A percentile compares a stretch with the other conserved stretches of the same genome.
These are phyloP conservation scores for Paragorgia papillata DNA, from an alignment of 92 coral and sea anemone genomes.

Conservation along the genomic window DNA sequence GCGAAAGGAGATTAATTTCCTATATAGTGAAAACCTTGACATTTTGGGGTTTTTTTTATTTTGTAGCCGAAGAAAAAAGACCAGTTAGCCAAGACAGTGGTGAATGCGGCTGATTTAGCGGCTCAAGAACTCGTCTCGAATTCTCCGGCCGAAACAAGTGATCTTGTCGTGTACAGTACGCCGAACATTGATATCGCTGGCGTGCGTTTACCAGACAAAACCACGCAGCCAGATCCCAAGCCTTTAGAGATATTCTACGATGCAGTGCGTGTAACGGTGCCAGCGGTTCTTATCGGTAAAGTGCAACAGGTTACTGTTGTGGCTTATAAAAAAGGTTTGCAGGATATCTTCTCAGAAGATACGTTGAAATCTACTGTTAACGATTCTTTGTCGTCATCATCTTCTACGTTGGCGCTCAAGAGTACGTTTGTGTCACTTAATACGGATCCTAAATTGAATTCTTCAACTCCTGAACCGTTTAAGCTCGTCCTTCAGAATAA, in stretches of 20 bases:
- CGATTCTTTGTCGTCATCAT: conserved; percentile 7
- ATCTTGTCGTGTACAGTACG: not conserved
- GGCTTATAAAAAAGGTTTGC: not conserved
- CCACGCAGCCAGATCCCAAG: not conserved
- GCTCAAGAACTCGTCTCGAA: not conserved
- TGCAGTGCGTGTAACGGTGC: not conserved
- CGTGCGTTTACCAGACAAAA: not conserved
- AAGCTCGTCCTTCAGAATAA: conserved; percentile 16
- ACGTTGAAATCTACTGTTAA: not conserved
- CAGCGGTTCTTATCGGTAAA: not conserved
- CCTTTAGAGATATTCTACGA: not conserved
- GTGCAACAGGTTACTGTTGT: conserved; percentile 22
- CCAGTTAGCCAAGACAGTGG: not conserved
- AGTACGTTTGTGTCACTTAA: conserved; percentile 22
- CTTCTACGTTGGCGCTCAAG: conserved; percentile 3
- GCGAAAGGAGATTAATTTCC: too few species aligned
- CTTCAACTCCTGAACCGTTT: conserved; percentile 9
- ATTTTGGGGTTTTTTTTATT: too few species aligned
- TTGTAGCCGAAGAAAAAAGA: not conserved
- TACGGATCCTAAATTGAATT: conserved; percentile 4
- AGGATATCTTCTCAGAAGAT: conserved; percentile 22
- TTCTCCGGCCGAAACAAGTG: not conserved
- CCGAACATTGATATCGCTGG: conserved; percentile 26
- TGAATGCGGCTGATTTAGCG: not conserved
- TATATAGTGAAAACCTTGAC: too few species aligned